These are phyloP conservation scores for Fistularia commersonii DNA, from an alignment of 2,797 vertebrate species.

Conservation along the genomic window DNA sequence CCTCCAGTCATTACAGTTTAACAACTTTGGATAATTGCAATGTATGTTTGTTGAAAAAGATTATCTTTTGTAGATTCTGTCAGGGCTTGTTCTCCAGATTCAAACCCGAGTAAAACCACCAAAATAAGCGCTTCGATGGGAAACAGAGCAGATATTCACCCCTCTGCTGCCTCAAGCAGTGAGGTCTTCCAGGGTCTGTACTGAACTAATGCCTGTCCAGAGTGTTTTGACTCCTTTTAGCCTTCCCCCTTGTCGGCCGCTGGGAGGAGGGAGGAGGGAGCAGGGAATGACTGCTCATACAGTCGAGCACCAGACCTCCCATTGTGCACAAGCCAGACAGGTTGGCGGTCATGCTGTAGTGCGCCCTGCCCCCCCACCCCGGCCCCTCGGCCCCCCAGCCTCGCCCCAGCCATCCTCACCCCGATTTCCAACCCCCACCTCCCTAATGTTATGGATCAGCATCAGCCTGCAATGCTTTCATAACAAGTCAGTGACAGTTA, in stretches of 20 bases:
- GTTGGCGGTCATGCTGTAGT: constrained; percentile 65
- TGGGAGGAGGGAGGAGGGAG: constrained; percentile 29
- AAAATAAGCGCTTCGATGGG: constrained; percentile 25
- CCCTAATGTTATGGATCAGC: constrained; percentile 61
- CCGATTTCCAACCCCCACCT: constrained; percentile 55
- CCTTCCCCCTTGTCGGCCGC: constrained; percentile 39
- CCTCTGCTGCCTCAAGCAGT: constrained; percentile 33
- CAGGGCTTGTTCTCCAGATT: constrained; percentile 35
- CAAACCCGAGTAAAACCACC: constrained; percentile 4
- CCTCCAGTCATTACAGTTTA: constrained; percentile 65
- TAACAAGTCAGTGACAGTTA: constrained; percentile 69
- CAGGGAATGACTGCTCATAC: constrained; percentile 56
- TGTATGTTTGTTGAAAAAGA: constrained; percentile 60
- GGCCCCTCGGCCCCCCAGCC: constrained; percentile 29
- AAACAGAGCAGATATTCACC: constrained; percentile 55
- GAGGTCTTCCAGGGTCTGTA: constrained; percentile 50
- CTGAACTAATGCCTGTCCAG: constrained; percentile 52
- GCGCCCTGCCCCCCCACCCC: constrained; percentile 38
- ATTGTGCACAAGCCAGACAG: constrained; percentile 63
- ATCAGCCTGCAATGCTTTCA: constrained; percentile 57
- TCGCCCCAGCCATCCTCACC: constrained; percentile 36
- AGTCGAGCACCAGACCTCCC: constrained; percentile 61
- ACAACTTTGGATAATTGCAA: constrained; percentile 65
- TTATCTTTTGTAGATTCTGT: constrained; percentile 52
- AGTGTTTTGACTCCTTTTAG: constrained; percentile 64